These are phyloP conservation scores for Sanderia malayensis DNA, from an alignment of 30 jellyfish, hydroid and myxozoan genomes.

Conservation along the genomic window DNA sequence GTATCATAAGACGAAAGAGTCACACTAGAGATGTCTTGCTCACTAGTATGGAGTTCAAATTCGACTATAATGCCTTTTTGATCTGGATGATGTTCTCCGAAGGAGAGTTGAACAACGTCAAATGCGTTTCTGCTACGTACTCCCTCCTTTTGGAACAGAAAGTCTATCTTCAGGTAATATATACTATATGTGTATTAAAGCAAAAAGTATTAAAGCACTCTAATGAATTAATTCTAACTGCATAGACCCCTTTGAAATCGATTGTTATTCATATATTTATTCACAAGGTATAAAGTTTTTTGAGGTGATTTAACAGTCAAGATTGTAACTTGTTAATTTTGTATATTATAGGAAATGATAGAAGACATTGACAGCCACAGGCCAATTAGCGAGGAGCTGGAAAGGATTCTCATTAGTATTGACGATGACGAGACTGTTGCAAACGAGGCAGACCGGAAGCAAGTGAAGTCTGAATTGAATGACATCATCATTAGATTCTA, in stretches of 20 bases:
- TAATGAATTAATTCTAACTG: too few relatives aligned
- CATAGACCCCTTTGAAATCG: too few relatives aligned
- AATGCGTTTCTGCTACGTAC: constrained; percentile 62
- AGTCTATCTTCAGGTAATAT: constrained; percentile 55
- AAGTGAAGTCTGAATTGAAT: constrained; percentile 47
- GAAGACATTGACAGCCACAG: constrained; percentile 63
- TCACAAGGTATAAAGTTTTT: too few relatives aligned
- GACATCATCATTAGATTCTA: constrained; percentile 53
- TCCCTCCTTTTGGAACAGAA: constrained; percentile 67
- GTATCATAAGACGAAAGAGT: constrained; percentile 35
- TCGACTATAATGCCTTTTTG: constrained; percentile 55
- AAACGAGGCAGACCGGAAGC: constrained; percentile 49
- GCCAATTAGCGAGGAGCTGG: constrained; percentile 42
- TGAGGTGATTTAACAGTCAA: too few relatives aligned
- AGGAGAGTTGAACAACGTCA: constrained; percentile 59
- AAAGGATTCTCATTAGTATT: constrained; percentile 32
- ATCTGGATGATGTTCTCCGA: constrained; percentile 86
- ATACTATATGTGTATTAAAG: too few relatives aligned
- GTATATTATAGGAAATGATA: constrained; percentile 66
- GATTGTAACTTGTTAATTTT: neutral
- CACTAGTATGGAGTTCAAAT: constrained; percentile 18
- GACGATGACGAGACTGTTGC: constrained; percentile 46
- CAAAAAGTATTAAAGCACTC: too few relatives aligned
- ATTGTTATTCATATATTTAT: too few relatives aligned
- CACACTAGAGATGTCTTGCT: constrained; percentile 29